Evolutionary conservation across 2,113 vertebrate species (phyloP).

Genomic region (Willisornis vidua): DNA sequence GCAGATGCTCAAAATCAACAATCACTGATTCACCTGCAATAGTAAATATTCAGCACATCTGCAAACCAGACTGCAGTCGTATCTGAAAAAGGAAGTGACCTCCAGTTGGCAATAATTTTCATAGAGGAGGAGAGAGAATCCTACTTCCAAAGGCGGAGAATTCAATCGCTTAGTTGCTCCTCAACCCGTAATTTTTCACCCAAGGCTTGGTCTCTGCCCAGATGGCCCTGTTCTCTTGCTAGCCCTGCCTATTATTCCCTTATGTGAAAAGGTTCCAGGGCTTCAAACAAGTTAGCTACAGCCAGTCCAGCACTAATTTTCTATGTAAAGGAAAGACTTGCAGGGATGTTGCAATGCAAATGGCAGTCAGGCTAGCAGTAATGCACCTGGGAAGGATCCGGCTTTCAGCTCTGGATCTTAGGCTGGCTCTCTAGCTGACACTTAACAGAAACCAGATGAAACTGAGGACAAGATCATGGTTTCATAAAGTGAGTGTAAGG

Average conservation of each 20-base stretch:
- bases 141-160: not conserved
- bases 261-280: not conserved
- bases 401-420: not conserved
- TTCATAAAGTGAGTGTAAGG: not conserved
- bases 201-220: not conserved
- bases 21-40: not conserved
- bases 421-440: not conserved
- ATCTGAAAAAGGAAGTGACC: not conserved
- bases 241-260: not conserved
- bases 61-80: not conserved
- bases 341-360: not conserved
- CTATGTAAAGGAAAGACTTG: not conserved
- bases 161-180: not conserved
- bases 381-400: not conserved
- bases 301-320: not conserved
- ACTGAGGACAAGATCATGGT: not conserved
- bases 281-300: not conserved
- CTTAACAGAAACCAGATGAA: not conserved
- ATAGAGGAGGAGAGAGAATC: not conserved
- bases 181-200: accelerated
- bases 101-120: not conserved
- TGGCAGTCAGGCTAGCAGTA: not conserved
- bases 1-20: not conserved
- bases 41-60: not conserved
- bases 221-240: not conserved